Conservation (phyloP, 2,888 invertebrate genomes). For the Spilosoma lubricipeda region DNA sequence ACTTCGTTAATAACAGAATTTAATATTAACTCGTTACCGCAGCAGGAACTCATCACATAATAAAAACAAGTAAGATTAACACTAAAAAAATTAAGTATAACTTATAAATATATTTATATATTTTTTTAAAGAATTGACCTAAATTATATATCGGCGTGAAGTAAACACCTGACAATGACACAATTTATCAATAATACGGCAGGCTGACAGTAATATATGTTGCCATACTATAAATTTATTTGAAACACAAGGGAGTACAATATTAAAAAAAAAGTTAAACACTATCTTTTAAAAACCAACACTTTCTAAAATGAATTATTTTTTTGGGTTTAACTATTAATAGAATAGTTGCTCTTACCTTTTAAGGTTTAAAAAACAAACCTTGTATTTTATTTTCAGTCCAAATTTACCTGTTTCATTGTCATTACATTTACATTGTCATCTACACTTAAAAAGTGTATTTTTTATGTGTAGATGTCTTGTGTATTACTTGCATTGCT, state of each 20-base stretch:
- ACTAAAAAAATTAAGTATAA: slow-evolving; percentile 48
- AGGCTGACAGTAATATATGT: slow-evolving; percentile 42
- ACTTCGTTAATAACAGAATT: slow-evolving; percentile 78
- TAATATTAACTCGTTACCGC: slow-evolving; percentile 77
- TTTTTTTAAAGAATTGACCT: slow-evolving; percentile 69
- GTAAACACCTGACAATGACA: slow-evolving; percentile 79
- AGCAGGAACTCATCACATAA: slow-evolving; percentile 83
- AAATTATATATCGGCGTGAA: slow-evolving; percentile 59
- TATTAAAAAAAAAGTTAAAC: slow-evolving; percentile 1
- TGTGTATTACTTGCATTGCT: no score
- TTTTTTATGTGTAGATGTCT: no score
- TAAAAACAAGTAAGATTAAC: slow-evolving; percentile 45
- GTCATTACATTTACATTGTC: no score
- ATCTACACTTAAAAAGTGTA: no score
- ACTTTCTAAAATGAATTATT: background rate
- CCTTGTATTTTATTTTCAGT: no score
- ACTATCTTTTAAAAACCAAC: background rate
- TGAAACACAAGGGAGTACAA: background rate
- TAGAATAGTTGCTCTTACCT: no score
- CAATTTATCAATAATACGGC: slow-evolving; percentile 48
- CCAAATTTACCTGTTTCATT: no score
- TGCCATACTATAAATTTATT: slow-evolving; percentile 21
- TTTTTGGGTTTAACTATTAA: background rate
- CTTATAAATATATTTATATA: slow-evolving; percentile 16
- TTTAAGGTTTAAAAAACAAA: no score